Conservation (phyloP, 2,113 vertebrate species). For the Indicator maculatus region DNA sequence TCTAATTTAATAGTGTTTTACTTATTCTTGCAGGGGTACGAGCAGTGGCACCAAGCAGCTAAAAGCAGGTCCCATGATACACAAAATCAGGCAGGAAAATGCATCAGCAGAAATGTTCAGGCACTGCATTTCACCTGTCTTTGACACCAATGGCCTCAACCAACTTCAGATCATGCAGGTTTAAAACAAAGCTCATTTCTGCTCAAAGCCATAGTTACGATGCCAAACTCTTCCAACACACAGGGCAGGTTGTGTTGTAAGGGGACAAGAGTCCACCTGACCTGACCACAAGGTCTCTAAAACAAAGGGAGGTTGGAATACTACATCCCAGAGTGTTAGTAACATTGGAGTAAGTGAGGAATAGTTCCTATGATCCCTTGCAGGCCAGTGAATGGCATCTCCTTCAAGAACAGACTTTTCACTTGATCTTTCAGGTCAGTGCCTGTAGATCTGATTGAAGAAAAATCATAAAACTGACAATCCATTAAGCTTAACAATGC, state of each 20-base stretch:
- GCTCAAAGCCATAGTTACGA: neutral
- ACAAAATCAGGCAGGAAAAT: neutral
- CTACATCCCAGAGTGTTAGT: too few relatives aligned
- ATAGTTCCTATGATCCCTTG: neutral
- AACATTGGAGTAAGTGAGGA: neutral
- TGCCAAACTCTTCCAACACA: neutral
- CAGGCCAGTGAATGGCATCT: neutral
- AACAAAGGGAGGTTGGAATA: neutral
- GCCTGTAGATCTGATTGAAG: conserved; percentile 61
- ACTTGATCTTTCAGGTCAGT: conserved; percentile 79
- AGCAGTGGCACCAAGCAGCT: neutral
- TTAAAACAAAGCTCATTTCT: neutral
- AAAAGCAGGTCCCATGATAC: neutral
- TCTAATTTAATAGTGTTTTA: neutral
- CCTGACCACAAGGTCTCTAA: neutral
- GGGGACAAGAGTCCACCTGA: neutral
- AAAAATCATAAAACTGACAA: neutral
- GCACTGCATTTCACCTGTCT: neutral
- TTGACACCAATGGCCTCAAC: neutral
- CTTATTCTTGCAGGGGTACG: neutral
- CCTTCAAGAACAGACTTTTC: conserved; percentile 62
- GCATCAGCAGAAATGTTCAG: neutral
- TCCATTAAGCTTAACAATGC: neutral
- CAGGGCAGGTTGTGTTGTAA: neutral
- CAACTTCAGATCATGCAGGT: neutral